A percentile compares a stretch with the other conserved stretches of the same genome.
These are phyloP conservation scores for Parelbella ahira DNA, from an alignment of 2,888 invertebrate genomes.

Conservation along the genomic window DNA sequence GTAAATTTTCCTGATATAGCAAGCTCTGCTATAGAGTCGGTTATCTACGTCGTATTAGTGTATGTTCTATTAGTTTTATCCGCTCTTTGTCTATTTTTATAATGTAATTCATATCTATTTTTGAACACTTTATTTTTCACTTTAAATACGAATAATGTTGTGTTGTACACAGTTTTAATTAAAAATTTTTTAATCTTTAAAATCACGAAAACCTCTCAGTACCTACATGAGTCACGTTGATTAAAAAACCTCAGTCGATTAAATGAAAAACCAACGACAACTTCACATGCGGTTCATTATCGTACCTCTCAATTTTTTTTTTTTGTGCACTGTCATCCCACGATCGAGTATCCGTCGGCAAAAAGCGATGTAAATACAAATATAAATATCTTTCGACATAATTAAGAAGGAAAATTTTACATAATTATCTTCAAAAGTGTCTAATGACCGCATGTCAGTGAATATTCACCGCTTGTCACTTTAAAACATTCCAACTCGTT, in stretches of 20 bases:
- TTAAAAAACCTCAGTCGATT: not conserved
- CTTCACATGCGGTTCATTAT: conserved; percentile 16
- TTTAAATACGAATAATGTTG: too few relatives aligned
- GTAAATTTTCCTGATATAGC: too few relatives aligned
- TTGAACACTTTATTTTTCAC: too few relatives aligned
- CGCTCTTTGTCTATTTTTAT: too few relatives aligned
- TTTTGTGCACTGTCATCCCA: conserved; percentile 18
- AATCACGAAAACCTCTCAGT: too few relatives aligned
- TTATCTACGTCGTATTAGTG: too few relatives aligned
- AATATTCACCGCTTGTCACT: conserved; percentile 23
- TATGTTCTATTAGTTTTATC: too few relatives aligned
- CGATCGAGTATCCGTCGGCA: conserved; percentile 7
- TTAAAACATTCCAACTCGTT: conserved; percentile 8
- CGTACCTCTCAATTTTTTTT: conserved; percentile 1
- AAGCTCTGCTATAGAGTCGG: too few relatives aligned
- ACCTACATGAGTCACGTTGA: conserved; percentile 3
- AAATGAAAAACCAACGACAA: conserved; percentile 4
- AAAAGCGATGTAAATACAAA: conserved; percentile 13
- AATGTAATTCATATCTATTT: too few relatives aligned
- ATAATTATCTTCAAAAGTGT: conserved; percentile 20
- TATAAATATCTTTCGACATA: conserved; percentile 11
- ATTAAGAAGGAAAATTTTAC: conserved; percentile 20
- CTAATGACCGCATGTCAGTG: conserved; percentile 21
- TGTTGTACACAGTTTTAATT: too few relatives aligned
- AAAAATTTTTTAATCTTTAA: too few relatives aligned